These are phyloP conservation scores for Zaprionus kolodkinae DNA, from an alignment of 1,140 invertebrate species.

Conservation along the genomic window DNA sequence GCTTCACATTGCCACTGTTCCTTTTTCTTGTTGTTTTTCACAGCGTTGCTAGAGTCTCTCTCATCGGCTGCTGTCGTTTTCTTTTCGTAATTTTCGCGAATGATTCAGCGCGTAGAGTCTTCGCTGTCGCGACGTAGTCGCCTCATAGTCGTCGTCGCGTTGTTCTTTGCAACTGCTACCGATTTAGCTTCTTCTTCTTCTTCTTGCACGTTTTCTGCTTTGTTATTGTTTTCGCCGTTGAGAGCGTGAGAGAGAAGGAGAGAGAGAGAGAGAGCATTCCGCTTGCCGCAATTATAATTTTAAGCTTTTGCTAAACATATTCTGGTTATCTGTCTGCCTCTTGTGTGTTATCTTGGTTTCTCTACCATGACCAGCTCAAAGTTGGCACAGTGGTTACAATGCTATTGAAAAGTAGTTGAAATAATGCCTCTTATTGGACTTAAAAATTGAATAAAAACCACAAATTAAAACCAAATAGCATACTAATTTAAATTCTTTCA, in stretches of 20 bases:
- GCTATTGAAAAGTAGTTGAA: background rate
- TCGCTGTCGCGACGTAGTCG: slow-evolving; percentile 14
- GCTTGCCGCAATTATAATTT: slow-evolving; percentile 54
- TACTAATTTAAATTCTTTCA: slow-evolving; percentile 1
- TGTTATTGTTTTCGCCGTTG: slow-evolving; percentile 69
- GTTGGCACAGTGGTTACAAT: slow-evolving; percentile 51
- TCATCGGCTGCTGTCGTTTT: slow-evolving; percentile 46
- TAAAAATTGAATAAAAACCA: background rate
- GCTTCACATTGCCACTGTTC: slow-evolving; percentile 24
- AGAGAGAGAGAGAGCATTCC: slow-evolving; percentile 36
- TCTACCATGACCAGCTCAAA: slow-evolving; percentile 78
- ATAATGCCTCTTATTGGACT: background rate
- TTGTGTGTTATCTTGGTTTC: slow-evolving; percentile 59
- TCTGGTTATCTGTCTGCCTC: slow-evolving; percentile 44
- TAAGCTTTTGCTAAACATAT: slow-evolving; percentile 48
- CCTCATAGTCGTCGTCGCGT: slow-evolving; percentile 24
- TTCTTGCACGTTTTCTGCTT: slow-evolving; percentile 51
- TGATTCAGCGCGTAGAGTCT: slow-evolving; percentile 59
- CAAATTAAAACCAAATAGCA: background rate
- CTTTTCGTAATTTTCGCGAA: slow-evolving; percentile 67
- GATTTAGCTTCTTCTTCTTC: slow-evolving; percentile 38
- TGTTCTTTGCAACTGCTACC: slow-evolving; percentile 51
- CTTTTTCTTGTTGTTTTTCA: slow-evolving; percentile 12
- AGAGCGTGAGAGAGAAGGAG: background rate
- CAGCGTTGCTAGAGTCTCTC: slow-evolving; percentile 9